These are phyloP conservation scores for Caenorhabditis sinica DNA, from an alignment of 2,888 invertebrate genomes.

Conservation along the genomic window DNA sequence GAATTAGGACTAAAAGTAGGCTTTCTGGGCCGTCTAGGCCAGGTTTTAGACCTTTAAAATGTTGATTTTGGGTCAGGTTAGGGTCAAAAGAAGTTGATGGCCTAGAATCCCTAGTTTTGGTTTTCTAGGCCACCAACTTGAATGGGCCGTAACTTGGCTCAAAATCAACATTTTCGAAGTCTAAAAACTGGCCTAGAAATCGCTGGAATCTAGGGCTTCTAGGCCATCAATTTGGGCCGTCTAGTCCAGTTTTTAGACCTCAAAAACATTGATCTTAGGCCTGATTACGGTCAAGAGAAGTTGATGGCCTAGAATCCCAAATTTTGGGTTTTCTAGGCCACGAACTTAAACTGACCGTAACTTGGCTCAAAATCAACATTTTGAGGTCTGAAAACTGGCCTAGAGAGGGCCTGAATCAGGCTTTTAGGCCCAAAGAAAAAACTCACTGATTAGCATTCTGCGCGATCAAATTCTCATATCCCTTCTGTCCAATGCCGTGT, in stretches of 20 bases:
- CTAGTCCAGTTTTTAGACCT: too few relatives aligned
- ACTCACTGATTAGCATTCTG: slow-evolving; percentile 82
- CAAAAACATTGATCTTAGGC: too few relatives aligned
- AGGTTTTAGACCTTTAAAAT: too few relatives aligned
- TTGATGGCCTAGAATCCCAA: not conserved
- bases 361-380: not conserved
- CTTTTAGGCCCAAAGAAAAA: not conserved
- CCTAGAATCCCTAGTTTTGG: not conserved
- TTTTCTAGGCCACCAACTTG: not conserved
- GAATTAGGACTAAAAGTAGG: too few relatives aligned
- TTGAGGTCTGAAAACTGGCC: not conserved
- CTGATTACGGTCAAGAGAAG: too few relatives aligned
- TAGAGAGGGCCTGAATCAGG: too few relatives aligned
- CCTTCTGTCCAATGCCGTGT: slow-evolving; percentile 88
- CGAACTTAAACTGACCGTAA: not conserved
- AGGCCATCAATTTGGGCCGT: not conserved
- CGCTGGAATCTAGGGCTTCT: not conserved
- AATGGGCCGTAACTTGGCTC: not conserved
- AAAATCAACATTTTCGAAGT: not conserved
- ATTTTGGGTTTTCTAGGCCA: slow-evolving; percentile 2
- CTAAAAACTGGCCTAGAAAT: not conserved
- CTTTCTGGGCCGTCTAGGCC: not conserved
- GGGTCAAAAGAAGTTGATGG: not conserved
- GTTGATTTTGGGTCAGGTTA: too few relatives aligned
- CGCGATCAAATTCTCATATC: slow-evolving; percentile 83